phyloP scores from a whole-genome alignment of 2,797 vertebrate species.

The Epinephelus awoara region DNA sequence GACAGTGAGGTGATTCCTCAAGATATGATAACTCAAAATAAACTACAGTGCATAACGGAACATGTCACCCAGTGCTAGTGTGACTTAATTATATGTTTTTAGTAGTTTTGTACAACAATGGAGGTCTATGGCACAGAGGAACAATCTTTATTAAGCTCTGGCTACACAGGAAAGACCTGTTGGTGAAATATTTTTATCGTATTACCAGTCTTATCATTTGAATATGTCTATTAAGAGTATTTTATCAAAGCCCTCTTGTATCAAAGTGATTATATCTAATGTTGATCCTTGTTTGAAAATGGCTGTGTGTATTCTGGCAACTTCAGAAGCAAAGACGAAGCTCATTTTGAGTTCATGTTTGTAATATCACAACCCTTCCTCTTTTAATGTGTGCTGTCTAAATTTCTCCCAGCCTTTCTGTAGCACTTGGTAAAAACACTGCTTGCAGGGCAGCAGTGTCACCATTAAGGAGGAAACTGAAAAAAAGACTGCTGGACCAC shows the following conservation, averaged over 20 bases:
- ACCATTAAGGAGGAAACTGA: conserved; percentile 35
- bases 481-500: conserved; percentile 5
- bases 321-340: neutral
- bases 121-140: neutral
- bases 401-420: conserved; percentile 8
- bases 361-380: neutral
- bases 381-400: neutral
- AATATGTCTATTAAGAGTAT: neutral
- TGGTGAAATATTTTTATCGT: neutral
- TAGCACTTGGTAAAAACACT: conserved; percentile 25
- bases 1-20: neutral
- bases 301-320: neutral
- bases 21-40: neutral
- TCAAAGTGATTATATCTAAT: neutral
- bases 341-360: neutral
- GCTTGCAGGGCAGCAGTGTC: conserved; percentile 4
- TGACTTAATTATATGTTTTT: neutral
- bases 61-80: too few species aligned
- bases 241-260: neutral
- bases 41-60: neutral
- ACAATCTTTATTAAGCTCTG: neutral
- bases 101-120: neutral
- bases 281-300: neutral
- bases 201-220: neutral
- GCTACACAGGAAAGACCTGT: neutral